Conservation (phyloP, 2,888 invertebrate genomes). For the Dione juno region DNA sequence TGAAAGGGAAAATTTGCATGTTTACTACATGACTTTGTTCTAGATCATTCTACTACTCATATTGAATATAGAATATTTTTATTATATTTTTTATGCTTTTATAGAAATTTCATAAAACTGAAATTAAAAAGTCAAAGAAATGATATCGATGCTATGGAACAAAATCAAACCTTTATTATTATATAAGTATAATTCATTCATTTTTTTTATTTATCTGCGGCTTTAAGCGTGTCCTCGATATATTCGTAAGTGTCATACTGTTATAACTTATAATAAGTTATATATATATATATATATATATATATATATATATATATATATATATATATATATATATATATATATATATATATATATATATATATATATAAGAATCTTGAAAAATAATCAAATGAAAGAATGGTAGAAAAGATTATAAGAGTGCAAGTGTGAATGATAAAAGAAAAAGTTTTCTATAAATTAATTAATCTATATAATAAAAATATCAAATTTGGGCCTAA, state of each 20-base stretch:
- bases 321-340: too few species aligned
- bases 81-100: background rate
- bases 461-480: too few species aligned
- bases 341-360: too few species aligned
- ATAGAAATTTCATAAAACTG: background rate
- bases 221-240: conserved; percentile 24
- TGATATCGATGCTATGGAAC: background rate
- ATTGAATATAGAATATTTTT: background rate
- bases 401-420: too few species aligned
- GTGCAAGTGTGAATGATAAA: too few species aligned
- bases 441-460: too few species aligned
- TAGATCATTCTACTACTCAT: background rate
- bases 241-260: conserved; percentile 29
- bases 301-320: too few species aligned
- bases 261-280: too few species aligned
- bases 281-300: too few species aligned
- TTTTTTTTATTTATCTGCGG: conserved; percentile 19
- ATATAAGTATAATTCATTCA: background rate
- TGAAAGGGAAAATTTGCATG: conserved; percentile 5
- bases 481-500: background rate
- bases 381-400: too few species aligned
- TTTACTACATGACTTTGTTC: background rate
- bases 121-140: conserved; percentile 5
- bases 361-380: too few species aligned
- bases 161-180: background rate